These are phyloP conservation scores for Galeopterus variegatus DNA, from an alignment of 2,113 vertebrate genomes.

Conservation along the genomic window DNA sequence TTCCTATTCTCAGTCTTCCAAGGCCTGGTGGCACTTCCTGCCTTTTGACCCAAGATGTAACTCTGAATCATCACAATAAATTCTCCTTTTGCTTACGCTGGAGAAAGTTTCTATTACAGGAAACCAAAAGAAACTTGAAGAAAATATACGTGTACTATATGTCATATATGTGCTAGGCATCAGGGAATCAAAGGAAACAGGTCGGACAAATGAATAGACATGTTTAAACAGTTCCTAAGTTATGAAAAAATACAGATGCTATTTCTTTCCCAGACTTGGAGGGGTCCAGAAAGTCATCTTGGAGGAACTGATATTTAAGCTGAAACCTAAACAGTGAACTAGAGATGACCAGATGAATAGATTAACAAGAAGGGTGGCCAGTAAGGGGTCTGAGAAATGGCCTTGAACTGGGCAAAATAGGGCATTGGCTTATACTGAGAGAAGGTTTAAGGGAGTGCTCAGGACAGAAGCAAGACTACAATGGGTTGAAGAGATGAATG, in stretches of 20 bases:
- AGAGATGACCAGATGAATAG: not conserved
- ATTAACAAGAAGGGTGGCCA: not conserved
- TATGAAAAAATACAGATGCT: not conserved
- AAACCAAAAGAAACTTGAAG: slow-evolving; percentile 44
- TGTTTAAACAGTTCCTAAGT: not conserved
- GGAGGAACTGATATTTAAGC: not conserved
- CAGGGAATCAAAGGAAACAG: not conserved
- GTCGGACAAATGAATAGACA: not conserved
- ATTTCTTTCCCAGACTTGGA: not conserved
- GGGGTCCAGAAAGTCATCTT: not conserved
- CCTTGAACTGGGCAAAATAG: not conserved
- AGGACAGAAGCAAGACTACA: not conserved
- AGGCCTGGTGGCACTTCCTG: not conserved
- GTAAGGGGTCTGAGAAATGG: not conserved
- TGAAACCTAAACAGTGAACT: not conserved
- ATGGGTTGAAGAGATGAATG: not conserved
- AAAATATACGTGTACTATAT: not conserved
- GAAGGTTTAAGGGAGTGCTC: not conserved
- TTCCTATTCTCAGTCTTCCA: not conserved
- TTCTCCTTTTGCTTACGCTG: slow-evolving; percentile 30
- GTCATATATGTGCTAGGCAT: not conserved
- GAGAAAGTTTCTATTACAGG: not conserved
- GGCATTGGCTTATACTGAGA: not conserved
- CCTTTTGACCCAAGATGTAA: slow-evolving; percentile 56
- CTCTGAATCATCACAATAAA: slow-evolving; percentile 54